A percentile compares a stretch with the other conserved stretches of the same genome.
Conservation (phyloP, 2,888 invertebrate genomes). For the Trimorus sp. region DNA sequence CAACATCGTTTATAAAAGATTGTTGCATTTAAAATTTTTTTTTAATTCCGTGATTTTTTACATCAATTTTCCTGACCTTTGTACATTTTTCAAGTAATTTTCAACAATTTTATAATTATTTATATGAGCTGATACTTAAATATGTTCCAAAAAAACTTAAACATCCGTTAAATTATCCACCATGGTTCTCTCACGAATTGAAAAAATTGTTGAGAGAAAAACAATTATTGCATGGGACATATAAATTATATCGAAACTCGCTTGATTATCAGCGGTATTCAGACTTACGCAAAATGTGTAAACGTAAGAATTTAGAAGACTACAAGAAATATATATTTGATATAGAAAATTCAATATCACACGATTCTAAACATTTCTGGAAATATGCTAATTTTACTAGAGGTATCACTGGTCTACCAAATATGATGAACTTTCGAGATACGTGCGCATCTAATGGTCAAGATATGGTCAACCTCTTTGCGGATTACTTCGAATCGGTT, state of each 20-base stretch:
- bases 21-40: no score
- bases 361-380: background rate
- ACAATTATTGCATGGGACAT: background rate
- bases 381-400: background rate
- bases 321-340: background rate
- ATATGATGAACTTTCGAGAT: background rate
- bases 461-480: background rate
- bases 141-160: background rate
- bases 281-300: background rate
- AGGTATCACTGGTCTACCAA: background rate
- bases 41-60: no score
- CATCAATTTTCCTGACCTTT: no score
- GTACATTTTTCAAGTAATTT: no score
- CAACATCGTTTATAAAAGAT: no score
- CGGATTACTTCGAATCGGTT: conserved; percentile 4
- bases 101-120: background rate
- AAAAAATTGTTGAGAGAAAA: background rate
- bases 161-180: background rate
- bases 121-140: background rate
- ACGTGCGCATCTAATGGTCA: background rate
- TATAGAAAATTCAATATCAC: conserved; percentile 1
- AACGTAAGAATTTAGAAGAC: conserved; percentile 1
- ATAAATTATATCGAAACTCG: background rate
- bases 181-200: background rate
- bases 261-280: background rate